Conservation (phyloP, 2,797 vertebrate species). For the Phataginus tetradactyla region DNA sequence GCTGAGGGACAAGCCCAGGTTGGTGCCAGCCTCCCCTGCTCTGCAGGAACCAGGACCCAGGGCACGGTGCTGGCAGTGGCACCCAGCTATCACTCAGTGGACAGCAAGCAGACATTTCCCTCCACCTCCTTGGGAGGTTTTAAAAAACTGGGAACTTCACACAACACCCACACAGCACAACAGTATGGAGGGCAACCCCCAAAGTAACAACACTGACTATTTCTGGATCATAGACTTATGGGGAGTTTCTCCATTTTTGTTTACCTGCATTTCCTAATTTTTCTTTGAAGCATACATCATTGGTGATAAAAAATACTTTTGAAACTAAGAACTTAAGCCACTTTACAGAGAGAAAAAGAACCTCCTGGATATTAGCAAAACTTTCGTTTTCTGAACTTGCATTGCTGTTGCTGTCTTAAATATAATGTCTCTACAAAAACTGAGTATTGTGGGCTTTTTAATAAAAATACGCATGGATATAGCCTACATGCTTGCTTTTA, state of each 20-base stretch:
- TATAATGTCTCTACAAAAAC: background rate
- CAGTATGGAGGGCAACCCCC: background rate
- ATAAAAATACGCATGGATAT: background rate
- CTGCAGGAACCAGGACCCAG: background rate
- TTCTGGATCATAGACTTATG: background rate
- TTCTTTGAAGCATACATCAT: background rate
- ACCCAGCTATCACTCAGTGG: background rate
- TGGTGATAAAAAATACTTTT: background rate
- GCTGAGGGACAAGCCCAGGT: background rate
- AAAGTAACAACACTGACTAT: background rate
- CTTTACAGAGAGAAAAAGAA: background rate
- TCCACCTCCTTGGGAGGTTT: background rate
- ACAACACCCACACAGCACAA: background rate
- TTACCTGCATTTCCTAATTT: background rate
- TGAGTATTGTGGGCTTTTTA: background rate
- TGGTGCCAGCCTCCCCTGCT: accelerated
- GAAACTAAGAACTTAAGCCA: background rate
- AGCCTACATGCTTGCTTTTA: background rate
- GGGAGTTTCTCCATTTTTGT: background rate
- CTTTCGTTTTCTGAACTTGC: background rate
- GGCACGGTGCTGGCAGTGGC: accelerated
- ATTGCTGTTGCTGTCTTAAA: background rate
- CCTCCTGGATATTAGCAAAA: background rate
- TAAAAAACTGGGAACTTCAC: too few relatives aligned
- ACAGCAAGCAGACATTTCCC: too few relatives aligned